A percentile compares a stretch with the other conserved stretches of the same genome.
phyloP scores from a whole-genome alignment of 1,140 invertebrate species.

The Tetranychus urticae region DNA sequence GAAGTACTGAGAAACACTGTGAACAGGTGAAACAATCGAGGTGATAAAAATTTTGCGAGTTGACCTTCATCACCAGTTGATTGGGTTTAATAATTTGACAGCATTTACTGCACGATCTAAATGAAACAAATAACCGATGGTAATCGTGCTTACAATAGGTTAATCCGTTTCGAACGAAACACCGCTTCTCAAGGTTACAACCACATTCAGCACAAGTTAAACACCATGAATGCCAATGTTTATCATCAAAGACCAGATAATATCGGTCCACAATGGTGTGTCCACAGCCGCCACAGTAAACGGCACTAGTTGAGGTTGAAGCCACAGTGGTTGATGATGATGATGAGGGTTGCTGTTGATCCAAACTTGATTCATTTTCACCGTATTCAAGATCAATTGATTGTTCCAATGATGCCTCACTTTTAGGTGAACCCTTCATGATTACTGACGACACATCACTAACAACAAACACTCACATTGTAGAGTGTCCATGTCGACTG shows the following conservation, averaged over 20 bases:
- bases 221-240: constrained; percentile 66
- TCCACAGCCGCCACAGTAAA: constrained; percentile 58
- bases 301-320: constrained; percentile 11
- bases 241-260: constrained; percentile 61
- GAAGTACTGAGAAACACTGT: too few relatives aligned
- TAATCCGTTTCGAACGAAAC: constrained; percentile 72
- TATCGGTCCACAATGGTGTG: constrained; percentile 55
- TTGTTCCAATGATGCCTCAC: too few relatives aligned
- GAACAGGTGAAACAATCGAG: not conserved
- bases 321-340: not conserved
- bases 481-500: too few relatives aligned
- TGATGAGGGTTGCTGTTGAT: too few relatives aligned
- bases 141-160: constrained; percentile 95
- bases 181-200: constrained; percentile 58
- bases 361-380: too few relatives aligned
- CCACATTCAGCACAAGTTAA: constrained; percentile 53
- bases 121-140: constrained; percentile 23
- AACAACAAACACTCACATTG: too few relatives aligned
- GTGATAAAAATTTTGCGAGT: not conserved
- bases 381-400: too few relatives aligned
- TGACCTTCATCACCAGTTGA: constrained; percentile 70
- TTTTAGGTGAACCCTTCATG: too few relatives aligned
- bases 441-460: too few relatives aligned
- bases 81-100: constrained; percentile 55
- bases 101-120: constrained; percentile 41